These are phyloP conservation scores for Clarias magur DNA, from an alignment of 2,113 vertebrate species.

Conservation along the genomic window DNA sequence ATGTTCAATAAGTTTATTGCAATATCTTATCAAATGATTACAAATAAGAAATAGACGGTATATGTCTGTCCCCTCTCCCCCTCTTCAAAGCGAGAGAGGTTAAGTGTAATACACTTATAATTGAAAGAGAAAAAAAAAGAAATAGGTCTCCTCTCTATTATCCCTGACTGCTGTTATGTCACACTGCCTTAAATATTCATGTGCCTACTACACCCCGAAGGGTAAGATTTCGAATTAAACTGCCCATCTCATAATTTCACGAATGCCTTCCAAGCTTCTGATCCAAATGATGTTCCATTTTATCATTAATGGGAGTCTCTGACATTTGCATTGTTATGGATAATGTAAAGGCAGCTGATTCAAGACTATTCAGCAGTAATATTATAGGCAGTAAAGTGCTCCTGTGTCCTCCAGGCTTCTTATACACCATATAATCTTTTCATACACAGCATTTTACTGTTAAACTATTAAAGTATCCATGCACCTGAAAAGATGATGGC, in stretches of 20 bases:
- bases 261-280: slow-evolving; percentile 70
- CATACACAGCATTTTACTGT: neutral
- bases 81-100: slow-evolving; percentile 34
- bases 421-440: slow-evolving; percentile 5
- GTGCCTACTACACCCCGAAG: slow-evolving; percentile 70
- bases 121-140: slow-evolving; percentile 44
- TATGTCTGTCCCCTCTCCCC: neutral
- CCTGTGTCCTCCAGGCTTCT: slow-evolving; percentile 15
- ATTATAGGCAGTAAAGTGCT: slow-evolving; percentile 27
- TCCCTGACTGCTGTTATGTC: slow-evolving; percentile 64
- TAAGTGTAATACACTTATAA: slow-evolving; percentile 57
- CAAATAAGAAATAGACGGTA: slow-evolving; percentile 32
- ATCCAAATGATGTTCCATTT: slow-evolving; percentile 67
- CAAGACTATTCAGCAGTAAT: slow-evolving; percentile 22
- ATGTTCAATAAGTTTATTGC: slow-evolving; percentile 32
- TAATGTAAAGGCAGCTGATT: slow-evolving; percentile 69
- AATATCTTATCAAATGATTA: slow-evolving; percentile 11
- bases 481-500: neutral
- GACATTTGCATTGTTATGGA: slow-evolving; percentile 71
- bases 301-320: slow-evolving; percentile 75
- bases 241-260: slow-evolving; percentile 70
- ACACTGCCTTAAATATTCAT: slow-evolving; percentile 72
- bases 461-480: neutral
- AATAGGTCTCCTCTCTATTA: slow-evolving; percentile 53
- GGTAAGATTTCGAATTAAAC: slow-evolving; percentile 72